Percentiles rank a stretch among this genome's conserved stretches.
These are phyloP conservation scores for Caenorhabditis doughertyi DNA, from an alignment of 2,888 invertebrate genomes.

Conservation along the genomic window DNA sequence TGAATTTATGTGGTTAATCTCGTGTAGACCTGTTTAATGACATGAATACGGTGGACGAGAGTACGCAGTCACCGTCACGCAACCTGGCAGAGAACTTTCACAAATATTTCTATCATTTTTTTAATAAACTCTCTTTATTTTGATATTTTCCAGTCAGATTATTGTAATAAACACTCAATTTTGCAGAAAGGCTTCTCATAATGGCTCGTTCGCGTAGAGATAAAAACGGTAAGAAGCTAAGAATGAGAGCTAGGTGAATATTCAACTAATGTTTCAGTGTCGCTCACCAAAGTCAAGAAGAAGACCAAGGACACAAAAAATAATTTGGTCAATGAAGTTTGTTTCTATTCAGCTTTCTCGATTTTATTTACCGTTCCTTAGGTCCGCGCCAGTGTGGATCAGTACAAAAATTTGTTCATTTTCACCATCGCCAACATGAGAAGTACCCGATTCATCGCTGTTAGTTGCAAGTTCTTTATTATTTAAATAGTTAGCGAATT, in stretches of 20 bases:
- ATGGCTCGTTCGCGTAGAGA: slow-evolving; percentile 67
- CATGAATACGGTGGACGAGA: no score
- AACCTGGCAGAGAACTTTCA: no score
- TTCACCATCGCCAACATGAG: slow-evolving; percentile 95
- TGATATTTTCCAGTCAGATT: neutral
- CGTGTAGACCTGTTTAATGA: no score
- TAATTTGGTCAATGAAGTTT: slow-evolving; percentile 89
- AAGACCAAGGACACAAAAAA: slow-evolving; percentile 93
- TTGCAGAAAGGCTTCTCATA: slow-evolving; percentile 27
- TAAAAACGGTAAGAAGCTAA: slow-evolving; percentile 47
- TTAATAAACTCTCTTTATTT: neutral
- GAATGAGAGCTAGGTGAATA: neutral
- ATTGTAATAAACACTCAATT: no score
- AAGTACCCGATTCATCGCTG: slow-evolving; percentile 91
- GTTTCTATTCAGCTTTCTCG: neutral
- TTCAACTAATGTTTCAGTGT: slow-evolving; percentile 85
- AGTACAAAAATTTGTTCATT: slow-evolving; percentile 91
- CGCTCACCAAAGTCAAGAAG: slow-evolving; percentile 94
- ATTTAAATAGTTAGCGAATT: neutral
- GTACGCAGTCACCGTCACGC: no score
- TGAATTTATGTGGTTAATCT: no score
- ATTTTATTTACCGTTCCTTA: slow-evolving; percentile 22
- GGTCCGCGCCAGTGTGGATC: slow-evolving; percentile 89
- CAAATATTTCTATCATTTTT: no score
- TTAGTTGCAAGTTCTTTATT: slow-evolving; percentile 83